Evolutionary conservation across 1,140 invertebrate genomes (phyloP).

Genomic region (Plectrocnemia conspersa): DNA sequence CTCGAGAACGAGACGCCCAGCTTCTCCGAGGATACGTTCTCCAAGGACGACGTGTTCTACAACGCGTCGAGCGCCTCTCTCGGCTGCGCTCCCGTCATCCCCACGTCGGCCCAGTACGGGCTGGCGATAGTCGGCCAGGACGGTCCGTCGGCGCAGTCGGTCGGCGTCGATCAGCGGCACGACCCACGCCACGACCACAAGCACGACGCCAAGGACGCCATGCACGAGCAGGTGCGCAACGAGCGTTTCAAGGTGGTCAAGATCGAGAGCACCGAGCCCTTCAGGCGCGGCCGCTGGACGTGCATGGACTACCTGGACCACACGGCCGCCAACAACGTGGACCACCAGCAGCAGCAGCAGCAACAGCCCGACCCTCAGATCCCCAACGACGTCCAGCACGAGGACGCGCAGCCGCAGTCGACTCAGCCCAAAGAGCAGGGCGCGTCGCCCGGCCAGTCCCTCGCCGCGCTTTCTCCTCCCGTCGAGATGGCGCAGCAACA

Average conservation of each 20-base stretch:
- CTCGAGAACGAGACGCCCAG: conserved; percentile 79
- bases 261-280: conserved; percentile 92
- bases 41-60: conserved; percentile 76
- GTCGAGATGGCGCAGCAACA: conserved; percentile 48
- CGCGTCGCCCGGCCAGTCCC: conserved; percentile 49
- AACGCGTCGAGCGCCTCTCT: conserved; percentile 68
- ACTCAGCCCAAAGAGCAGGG: conserved; percentile 39
- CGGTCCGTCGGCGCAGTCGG: conserved; percentile 48
- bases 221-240: conserved; percentile 69
- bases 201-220: conserved; percentile 64
- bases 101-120: conserved; percentile 77
- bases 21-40: conserved; percentile 78
- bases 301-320: conserved; percentile 95
- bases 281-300: conserved; percentile 88
- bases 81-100: conserved; percentile 74
- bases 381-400: conserved; percentile 38
- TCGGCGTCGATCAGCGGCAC: conserved; percentile 52
- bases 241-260: conserved; percentile 94
- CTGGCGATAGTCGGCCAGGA: conserved; percentile 69
- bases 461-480: conserved; percentile 50
- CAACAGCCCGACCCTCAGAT: conserved; percentile 39
- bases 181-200: conserved; percentile 58
- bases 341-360: conserved; percentile 42
- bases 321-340: conserved; percentile 53
- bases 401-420: not conserved